phyloP scores from a whole-genome alignment of 1,140 invertebrate species.

The Hesperophylax magnus region DNA sequence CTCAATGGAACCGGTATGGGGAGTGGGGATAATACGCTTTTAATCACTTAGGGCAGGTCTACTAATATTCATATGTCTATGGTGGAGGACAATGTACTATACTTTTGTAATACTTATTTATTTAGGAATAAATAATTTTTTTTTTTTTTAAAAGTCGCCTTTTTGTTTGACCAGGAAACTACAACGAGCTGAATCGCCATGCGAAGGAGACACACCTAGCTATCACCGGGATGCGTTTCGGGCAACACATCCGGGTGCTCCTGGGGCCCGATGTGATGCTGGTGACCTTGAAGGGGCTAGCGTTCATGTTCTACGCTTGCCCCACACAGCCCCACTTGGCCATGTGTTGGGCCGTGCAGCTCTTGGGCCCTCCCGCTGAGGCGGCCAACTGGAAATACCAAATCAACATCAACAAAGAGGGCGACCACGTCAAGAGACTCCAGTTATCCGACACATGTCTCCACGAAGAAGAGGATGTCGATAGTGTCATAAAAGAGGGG shows the following conservation, averaged over 20 bases:
- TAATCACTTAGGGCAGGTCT: too few species aligned
- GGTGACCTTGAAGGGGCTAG: background rate
- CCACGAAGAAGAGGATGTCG: background rate
- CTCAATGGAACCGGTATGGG: too few species aligned
- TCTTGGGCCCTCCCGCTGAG: background rate
- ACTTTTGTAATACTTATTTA: too few species aligned
- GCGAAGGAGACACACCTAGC: background rate
- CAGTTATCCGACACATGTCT: background rate
- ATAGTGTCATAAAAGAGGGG: background rate
- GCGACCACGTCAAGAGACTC: background rate
- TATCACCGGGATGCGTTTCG: background rate
- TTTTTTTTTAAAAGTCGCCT: too few species aligned
- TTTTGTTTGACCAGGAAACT: background rate
- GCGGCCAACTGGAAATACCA: slow-evolving; percentile 5
- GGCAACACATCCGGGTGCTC: background rate
- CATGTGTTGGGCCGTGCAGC: background rate
- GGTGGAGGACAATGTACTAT: too few species aligned
- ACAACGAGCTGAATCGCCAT: background rate
- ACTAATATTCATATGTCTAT: too few species aligned
- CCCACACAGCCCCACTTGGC: background rate
- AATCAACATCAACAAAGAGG: background rate
- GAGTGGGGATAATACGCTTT: too few species aligned
- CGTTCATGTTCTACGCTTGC: background rate
- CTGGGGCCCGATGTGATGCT: background rate
- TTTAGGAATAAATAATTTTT: too few species aligned